Evolutionary conservation across 2,888 invertebrate genomes (phyloP), one percentile per base, ranked within the genome.

Genomic region (Sericinus montela): DNA sequence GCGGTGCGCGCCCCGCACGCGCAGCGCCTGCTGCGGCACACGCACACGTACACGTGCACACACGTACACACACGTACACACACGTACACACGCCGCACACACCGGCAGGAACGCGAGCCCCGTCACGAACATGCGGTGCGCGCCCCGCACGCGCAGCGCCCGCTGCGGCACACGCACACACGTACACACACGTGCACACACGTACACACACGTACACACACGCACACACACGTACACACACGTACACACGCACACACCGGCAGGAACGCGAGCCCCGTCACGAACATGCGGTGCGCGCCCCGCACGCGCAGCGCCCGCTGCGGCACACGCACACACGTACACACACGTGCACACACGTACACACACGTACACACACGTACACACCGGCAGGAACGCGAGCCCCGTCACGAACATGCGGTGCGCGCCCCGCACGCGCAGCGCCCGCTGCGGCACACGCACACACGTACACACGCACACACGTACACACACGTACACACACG

Each of bases 381-480:
- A 90, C 53, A 91, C 91, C 23, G 97, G 96, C 63, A 98, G 89
- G 89, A 99, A 99, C 87, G 96, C 95, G 60, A 99, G 87, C 9
- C 98, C 98, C 44, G 99, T 99, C 56, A 99, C 96, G 89, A 99
- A 99, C 93, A 98, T 97, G 68, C 94, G 95, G 90, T 99, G 98
- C 54, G 96, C 97, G 69, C 92, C 92, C 58, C 92, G 89, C 73
- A 98, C 93, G 80, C 94, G 94, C 64, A 97, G 91, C 56, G 97
- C 93, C 65, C 93, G 92, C 95, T 97, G 83, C 15, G 14, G 7
- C 30, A 36, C 29, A 47, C 19, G 29, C 16, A 19, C 5, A 5
- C 2, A 19, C 5, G 19, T 5, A 19, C 19, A n/a, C n/a, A n/a
- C n/a, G n/a, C n/a, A n/a, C n/a, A n/a, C n/a, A n/a, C n/a, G n/a